These are phyloP conservation scores for Microtus oregoni DNA, from an alignment of 2,113 vertebrate species.

Conservation along the genomic window DNA sequence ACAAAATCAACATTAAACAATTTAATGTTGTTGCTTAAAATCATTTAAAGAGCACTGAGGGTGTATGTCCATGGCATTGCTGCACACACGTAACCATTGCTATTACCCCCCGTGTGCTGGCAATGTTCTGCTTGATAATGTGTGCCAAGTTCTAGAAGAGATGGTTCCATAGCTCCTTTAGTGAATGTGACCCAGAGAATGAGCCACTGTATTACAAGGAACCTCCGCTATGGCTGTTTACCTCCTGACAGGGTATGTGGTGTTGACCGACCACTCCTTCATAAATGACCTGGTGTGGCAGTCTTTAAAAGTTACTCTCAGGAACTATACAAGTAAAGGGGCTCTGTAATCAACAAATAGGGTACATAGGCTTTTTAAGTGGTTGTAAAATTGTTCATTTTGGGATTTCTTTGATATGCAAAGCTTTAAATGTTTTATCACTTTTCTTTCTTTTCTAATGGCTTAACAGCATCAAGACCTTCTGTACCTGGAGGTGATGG, in stretches of 20 bases:
- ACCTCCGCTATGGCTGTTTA: neutral
- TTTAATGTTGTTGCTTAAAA: neutral
- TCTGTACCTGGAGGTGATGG: neutral
- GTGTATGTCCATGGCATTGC: neutral
- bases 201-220: constrained; percentile 19
- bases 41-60: neutral
- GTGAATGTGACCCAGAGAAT: neutral
- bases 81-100: neutral
- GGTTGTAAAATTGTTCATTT: neutral
- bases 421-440: constrained; percentile 33
- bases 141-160: neutral
- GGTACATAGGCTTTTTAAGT: neutral
- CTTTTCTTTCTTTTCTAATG: neutral
- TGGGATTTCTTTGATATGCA: neutral
- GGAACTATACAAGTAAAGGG: neutral
- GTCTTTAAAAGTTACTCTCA: neutral
- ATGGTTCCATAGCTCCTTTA: neutral
- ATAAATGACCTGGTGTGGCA: constrained; percentile 8
- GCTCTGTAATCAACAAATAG: neutral
- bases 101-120: no score
- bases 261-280: neutral
- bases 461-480: neutral
- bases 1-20: neutral
- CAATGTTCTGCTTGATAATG: neutral
- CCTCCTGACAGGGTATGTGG: neutral